Evolutionary conservation across 2,113 vertebrate species (phyloP).

Genomic region (Lanius ludovicianus): DNA sequence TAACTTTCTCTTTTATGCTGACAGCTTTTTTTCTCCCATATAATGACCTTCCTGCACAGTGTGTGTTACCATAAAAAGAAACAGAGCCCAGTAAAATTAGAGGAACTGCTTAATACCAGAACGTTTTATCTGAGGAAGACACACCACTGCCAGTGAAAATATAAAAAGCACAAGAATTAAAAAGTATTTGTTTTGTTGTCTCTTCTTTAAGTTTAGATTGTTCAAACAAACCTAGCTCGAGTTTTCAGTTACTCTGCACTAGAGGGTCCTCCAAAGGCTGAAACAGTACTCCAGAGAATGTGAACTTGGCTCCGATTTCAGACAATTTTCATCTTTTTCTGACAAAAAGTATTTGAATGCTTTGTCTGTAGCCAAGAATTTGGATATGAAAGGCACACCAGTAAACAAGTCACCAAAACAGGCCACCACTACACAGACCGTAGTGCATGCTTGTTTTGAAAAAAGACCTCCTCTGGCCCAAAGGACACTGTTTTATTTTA

Average conservation of each 20-base stretch:
- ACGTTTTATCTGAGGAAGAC: conserved; percentile 75
- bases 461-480: background rate
- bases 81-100: conserved; percentile 73
- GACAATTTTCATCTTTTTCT: conserved; percentile 30
- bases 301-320: conserved; percentile 48
- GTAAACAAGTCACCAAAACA: conserved; percentile 41
- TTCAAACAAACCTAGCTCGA: conserved; percentile 61
- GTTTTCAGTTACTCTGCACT: conserved; percentile 42
- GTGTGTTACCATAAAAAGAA: conserved; percentile 77
- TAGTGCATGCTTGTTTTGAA: background rate
- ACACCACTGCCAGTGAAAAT: conserved; percentile 67
- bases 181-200: conserved; percentile 66
- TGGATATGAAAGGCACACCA: conserved; percentile 21
- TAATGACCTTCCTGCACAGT: conserved; percentile 81
- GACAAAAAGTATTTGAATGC: conserved; percentile 36
- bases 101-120: conserved; percentile 75
- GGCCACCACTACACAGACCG: background rate
- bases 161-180: conserved; percentile 73
- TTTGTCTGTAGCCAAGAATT: conserved; percentile 42
- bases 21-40: conserved; percentile 68
- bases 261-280: conserved; percentile 5
- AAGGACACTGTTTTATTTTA: conserved; percentile 7
- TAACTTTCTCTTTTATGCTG: conserved; percentile 78
- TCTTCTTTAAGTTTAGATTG: conserved; percentile 65
- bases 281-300: conserved; percentile 52